Percentiles rank a stretch among this genome's conserved stretches.
phyloP scores from a whole-genome alignment of 2,797 vertebrate species.

The Danio albolineatus region DNA sequence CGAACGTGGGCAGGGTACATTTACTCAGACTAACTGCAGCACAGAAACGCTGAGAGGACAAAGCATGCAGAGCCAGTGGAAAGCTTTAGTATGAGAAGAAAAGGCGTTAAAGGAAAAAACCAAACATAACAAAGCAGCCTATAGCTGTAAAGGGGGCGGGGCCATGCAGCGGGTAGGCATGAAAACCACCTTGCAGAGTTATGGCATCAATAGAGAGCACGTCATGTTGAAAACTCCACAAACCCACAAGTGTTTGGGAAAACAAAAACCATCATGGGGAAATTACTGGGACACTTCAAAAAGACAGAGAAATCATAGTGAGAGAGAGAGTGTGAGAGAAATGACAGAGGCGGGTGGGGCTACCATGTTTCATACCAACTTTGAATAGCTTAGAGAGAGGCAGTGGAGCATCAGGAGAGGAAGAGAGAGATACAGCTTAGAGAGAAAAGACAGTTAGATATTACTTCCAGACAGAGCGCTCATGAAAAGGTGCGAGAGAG shows the following conservation, averaged over 20 bases:
- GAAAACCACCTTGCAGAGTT: conserved; percentile 74
- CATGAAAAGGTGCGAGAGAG: conserved; percentile 36
- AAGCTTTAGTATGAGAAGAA: conserved; percentile 79
- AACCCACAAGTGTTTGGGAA: conserved; percentile 71
- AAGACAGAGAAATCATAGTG: conserved; percentile 45
- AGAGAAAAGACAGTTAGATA: conserved; percentile 70
- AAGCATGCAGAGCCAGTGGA: conserved; percentile 80
- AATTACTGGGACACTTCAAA: conserved; percentile 64
- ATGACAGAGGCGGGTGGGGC: conserved; percentile 63
- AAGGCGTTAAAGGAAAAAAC: conserved; percentile 80
- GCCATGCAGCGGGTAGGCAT: conserved; percentile 82
- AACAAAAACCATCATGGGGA: conserved; percentile 59
- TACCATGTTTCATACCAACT: conserved; percentile 90
- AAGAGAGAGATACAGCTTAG: conserved; percentile 78
- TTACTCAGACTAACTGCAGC: conserved; percentile 85
- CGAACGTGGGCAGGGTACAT: conserved; percentile 85
- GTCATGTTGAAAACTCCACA: conserved; percentile 80
- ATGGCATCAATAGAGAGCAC: conserved; percentile 76
- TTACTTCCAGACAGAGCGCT: conserved; percentile 65
- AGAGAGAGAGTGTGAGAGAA: conserved; percentile 51
- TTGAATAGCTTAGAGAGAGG: conserved; percentile 84
- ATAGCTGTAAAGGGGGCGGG: conserved; percentile 51
- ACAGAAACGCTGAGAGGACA: conserved; percentile 76
- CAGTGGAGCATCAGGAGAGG: conserved; percentile 78
- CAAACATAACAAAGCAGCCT: conserved; percentile 58